Percentiles rank a stretch among this genome's conserved stretches.
These are phyloP conservation scores for Oenanthe oenanthe DNA, from an alignment of 2,113 vertebrate genomes.

Conservation along the genomic window DNA sequence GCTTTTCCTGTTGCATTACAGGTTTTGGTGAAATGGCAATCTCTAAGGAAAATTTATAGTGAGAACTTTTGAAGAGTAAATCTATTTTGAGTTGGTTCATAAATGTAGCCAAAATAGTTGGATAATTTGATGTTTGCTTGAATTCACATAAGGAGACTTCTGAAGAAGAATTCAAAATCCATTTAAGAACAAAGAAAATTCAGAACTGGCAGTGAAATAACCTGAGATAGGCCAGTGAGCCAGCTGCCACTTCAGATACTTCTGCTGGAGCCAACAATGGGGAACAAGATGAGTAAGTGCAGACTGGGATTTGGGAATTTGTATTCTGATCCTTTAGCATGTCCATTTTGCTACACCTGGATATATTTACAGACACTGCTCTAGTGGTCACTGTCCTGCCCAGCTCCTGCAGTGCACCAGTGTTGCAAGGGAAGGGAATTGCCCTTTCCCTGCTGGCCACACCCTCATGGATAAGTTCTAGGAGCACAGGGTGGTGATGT, in stretches of 20 bases:
- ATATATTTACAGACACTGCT: background rate
- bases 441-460: background rate
- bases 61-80: background rate
- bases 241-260: background rate
- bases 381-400: background rate
- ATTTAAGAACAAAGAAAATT: background rate
- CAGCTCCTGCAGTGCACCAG: fast-evolving
- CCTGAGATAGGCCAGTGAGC: background rate
- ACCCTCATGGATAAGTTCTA: background rate
- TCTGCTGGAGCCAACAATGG: background rate
- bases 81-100: background rate
- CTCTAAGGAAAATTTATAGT: background rate
- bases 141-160: background rate
- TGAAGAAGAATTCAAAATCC: background rate
- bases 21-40: background rate
- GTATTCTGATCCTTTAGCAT: background rate
- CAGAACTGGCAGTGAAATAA: background rate
- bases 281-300: background rate
- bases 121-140: background rate
- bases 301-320: background rate
- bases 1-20: background rate
- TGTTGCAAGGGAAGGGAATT: background rate
- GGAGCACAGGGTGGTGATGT: fast-evolving
- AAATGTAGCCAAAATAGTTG: background rate
- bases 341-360: background rate